Conservation (phyloP, 2,888 invertebrate genomes). For the Metacarcinus magister region DNA sequence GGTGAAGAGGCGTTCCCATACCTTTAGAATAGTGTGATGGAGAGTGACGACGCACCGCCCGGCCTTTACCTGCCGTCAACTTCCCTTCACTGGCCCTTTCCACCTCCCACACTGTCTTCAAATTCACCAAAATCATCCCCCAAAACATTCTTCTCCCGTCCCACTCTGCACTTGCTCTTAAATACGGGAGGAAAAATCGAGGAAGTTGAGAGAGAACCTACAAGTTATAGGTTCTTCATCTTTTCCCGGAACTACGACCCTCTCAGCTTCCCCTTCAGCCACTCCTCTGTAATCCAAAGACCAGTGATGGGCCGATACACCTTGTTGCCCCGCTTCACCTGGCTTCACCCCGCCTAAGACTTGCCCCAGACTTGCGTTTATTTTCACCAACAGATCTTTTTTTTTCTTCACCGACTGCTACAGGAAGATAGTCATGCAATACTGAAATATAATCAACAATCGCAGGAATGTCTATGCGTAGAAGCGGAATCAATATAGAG, state of each 20-base stretch:
- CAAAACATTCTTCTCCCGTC: background rate
- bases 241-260: background rate
- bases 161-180: background rate
- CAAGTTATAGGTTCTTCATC: background rate
- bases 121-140: background rate
- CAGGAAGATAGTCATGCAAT: background rate
- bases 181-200: background rate
- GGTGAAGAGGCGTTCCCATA: background rate
- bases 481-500: background rate
- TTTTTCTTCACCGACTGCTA: background rate
- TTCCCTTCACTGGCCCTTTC: background rate
- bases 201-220: background rate
- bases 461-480: constrained; percentile 34
- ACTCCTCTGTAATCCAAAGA: constrained; percentile 6
- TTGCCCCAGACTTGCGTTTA: background rate
- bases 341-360: background rate
- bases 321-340: background rate
- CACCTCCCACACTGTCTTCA: background rate
- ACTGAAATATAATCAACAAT: background rate
- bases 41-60: background rate
- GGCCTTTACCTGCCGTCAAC: background rate
- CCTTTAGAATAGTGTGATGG: background rate
- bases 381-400: background rate
- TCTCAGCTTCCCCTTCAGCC: background rate
- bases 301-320: background rate